Base-by-base conservation (phyloP, 1,140 invertebrate genomes). In the Pseudoatta argentina region DNA sequence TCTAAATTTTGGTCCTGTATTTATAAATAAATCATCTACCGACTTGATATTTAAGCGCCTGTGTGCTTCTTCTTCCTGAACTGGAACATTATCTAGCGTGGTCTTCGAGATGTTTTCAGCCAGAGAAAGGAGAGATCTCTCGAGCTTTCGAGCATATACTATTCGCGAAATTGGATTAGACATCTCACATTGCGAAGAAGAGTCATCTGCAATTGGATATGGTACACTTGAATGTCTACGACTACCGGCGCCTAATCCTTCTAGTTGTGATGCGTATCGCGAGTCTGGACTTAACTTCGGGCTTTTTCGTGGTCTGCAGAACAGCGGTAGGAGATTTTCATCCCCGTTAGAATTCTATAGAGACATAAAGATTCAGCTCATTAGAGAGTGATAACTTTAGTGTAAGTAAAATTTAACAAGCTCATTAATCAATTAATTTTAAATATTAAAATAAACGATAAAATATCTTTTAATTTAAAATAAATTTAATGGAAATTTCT, bases 291-390 rank as follows among this genome's bases (percentile, higher is more conserved):
- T 96, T 18, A 98, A 92, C 89, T 97, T 97, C 0, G 97, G 97
- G 93, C 97, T 98, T 72, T 96, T 96, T 1, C 97, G 95, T n/a
- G 97, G 97, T 12, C 97, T 96, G 89, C 97, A 97, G 91, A 98
- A 98, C 27, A 98, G 93, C 0, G 97, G 96, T 21, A 96, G 96
- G 92, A 98, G 94, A 94, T 78, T 48, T 78, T 98, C 97, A 92
- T 97, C 97, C 89, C 98, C 96, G 93, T 98, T 97, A 87, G 98
- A 81, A 3, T 69, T 97, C 96, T 96, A 79, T 44, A 89, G 86
- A 86, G 2, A 86, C n/a, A 86, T 67, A 88, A 83, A 64, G 16
- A 63, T 76, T 30, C 1, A 16, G 5, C 69, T 2, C 39, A 18
- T 82, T 55, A 61, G n/a, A 51, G 34, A 83, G 3, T n/a, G 66